A percentile compares a stretch with the other conserved stretches of the same genome.
phyloP scores from a whole-genome alignment of 2,888 invertebrate genomes.

The Xanthorhoe designata region DNA sequence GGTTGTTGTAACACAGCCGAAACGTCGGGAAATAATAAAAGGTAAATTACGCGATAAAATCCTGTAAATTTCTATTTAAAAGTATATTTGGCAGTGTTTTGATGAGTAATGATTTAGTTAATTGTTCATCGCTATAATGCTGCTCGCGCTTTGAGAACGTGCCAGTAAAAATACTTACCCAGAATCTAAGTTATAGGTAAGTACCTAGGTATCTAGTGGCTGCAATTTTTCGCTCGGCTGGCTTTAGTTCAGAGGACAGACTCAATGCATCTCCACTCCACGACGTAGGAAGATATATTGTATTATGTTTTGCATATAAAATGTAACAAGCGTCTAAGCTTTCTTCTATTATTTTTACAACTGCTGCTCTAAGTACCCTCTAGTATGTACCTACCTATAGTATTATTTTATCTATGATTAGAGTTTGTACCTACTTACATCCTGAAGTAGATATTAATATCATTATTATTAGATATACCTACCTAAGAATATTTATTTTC shows the following conservation, averaged over 20 bases:
- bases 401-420: too few species aligned
- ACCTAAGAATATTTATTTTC: too few species aligned
- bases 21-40: too few species aligned
- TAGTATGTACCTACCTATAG: too few species aligned
- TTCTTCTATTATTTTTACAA: too few species aligned
- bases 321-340: conserved; percentile 28
- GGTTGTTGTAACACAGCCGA: too few species aligned
- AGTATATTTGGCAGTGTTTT: not conserved
- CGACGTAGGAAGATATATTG: conserved; percentile 43
- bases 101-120: not conserved
- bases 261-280: conserved; percentile 41
- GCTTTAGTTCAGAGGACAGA: conserved; percentile 40
- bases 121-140: not conserved
- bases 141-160: not conserved
- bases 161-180: not conserved
- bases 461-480: too few species aligned
- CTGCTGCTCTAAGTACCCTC: too few species aligned
- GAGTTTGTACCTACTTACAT: too few species aligned
- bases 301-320: conserved; percentile 45
- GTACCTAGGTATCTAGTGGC: conserved; percentile 1
- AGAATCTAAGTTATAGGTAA: not conserved
- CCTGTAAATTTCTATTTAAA: too few species aligned
- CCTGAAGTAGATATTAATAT: too few species aligned
- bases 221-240: conserved; percentile 51
- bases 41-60: too few species aligned